A percentile compares a stretch with the other conserved stretches of the same genome.
phyloP scores from a whole-genome alignment of 2,797 vertebrate genomes.

The Anguilla pacifica region DNA sequence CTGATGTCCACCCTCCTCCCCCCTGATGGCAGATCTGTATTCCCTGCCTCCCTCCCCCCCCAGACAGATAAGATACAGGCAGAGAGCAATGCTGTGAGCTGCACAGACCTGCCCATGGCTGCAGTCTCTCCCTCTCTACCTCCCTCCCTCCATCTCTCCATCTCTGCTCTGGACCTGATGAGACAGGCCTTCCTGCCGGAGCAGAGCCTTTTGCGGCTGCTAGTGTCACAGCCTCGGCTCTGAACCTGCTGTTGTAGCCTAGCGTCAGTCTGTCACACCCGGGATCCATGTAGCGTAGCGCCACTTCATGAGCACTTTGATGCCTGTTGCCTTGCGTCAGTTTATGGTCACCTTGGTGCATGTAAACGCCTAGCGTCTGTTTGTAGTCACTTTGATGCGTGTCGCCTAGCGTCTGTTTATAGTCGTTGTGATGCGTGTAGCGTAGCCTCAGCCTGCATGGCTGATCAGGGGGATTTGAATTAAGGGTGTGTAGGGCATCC shows the following conservation, averaged over 20 bases:
- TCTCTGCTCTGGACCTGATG: conserved; percentile 49
- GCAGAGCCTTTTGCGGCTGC: conserved; percentile 43
- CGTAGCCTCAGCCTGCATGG: neutral
- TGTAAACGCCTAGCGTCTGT: neutral
- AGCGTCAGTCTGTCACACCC: neutral
- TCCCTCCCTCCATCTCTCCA: neutral
- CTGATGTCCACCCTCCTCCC: neutral
- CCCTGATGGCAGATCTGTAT: neutral
- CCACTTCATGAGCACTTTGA: neutral
- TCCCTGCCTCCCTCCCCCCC: neutral
- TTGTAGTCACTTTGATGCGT: neutral
- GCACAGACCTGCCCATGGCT: neutral
- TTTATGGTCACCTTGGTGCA: neutral
- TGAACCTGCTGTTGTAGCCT: neutral
- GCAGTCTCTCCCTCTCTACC: conserved; percentile 38
- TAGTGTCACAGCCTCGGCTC: neutral
- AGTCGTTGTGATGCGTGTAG: neutral
- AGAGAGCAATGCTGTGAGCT: neutral
- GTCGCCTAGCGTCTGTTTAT: neutral
- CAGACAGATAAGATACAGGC: neutral
- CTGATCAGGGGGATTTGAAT: neutral
- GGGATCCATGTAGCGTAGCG: neutral
- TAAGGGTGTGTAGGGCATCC: neutral
- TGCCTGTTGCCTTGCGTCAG: neutral
- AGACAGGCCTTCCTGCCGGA: conserved; percentile 45